Percentiles rank a stretch among this genome's conserved stretches.
Conservation (phyloP, 2,113 vertebrate genomes). For the Oceanodroma tethys region DNA sequence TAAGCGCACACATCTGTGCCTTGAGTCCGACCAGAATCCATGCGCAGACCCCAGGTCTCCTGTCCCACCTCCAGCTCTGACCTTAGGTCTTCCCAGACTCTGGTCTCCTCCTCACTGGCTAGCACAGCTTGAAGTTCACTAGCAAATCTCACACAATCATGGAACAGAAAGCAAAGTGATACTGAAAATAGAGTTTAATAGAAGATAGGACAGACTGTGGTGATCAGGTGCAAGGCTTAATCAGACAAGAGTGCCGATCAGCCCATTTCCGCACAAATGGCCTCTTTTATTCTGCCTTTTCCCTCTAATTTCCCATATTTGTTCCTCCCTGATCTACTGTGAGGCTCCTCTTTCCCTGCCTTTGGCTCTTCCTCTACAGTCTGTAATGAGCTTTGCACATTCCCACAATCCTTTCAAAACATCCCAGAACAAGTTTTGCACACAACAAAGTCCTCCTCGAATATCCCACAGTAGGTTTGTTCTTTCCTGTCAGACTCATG, state of each 20-base stretch:
- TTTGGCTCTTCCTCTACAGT: not conserved
- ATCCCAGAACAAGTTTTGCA: not conserved
- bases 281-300: not conserved
- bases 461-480: not conserved
- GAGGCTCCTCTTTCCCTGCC: not conserved
- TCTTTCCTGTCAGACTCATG: not conserved
- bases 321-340: not conserved
- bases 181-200: not conserved
- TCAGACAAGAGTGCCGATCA: not conserved
- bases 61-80: not conserved
- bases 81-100: not conserved
- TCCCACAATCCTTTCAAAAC: not conserved
- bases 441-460: accelerated
- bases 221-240: not conserved
- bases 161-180: not conserved
- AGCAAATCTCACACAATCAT: not conserved
- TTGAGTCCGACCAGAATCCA: not conserved
- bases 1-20: not conserved
- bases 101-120: not conserved
- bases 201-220: not conserved
- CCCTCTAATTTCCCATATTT: not conserved
- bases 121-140: not conserved
- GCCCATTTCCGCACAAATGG: not conserved
- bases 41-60: not conserved
- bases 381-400: not conserved